phyloP scores from a whole-genome alignment of 1,140 invertebrate genomes.

The Harpegnathos saltator region DNA sequence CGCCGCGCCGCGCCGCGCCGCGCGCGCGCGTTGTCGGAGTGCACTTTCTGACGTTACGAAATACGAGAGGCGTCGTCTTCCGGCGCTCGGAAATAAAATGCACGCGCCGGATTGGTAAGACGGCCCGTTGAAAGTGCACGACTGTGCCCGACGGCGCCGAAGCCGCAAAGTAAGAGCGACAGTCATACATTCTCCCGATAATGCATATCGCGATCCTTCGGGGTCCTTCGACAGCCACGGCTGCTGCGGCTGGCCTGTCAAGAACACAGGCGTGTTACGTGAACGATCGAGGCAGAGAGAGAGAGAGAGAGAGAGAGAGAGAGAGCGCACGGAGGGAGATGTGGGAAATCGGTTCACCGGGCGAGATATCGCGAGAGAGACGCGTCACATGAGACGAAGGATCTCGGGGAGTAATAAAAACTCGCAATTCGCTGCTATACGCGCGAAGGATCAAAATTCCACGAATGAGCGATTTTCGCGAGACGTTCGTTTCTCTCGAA shows the following conservation, averaged over 20 bases:
- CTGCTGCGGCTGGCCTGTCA: constrained; percentile 27
- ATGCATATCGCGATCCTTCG: constrained; percentile 57
- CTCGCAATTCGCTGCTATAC: not conserved
- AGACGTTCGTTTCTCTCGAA: not conserved
- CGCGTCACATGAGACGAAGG: not conserved
- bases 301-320: constrained; percentile 2
- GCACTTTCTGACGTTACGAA: constrained; percentile 43
- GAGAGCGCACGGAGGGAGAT: not conserved
- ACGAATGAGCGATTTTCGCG: not conserved
- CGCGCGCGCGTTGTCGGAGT: not conserved
- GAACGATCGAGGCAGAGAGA: constrained; percentile 1
- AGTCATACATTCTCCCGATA: constrained; percentile 55
- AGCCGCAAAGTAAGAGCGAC: constrained; percentile 58
- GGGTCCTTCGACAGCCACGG: constrained; percentile 21
- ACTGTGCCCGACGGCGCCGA: constrained; percentile 16
- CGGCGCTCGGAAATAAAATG: constrained; percentile 31
- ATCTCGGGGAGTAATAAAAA: constrained; percentile 15
- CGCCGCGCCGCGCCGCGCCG: too few relatives aligned
- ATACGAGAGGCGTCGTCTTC: constrained; percentile 29
- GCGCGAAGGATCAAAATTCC: not conserved
- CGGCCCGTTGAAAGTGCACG: constrained; percentile 33
- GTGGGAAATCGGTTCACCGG: constrained; percentile 5
- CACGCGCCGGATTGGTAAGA: constrained; percentile 11
- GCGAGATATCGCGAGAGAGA: constrained; percentile 19
- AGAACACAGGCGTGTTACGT: constrained; percentile 31